phyloP scores from a whole-genome alignment of 2,797 vertebrate genomes.

The Sylvilagus floridanus region DNA sequence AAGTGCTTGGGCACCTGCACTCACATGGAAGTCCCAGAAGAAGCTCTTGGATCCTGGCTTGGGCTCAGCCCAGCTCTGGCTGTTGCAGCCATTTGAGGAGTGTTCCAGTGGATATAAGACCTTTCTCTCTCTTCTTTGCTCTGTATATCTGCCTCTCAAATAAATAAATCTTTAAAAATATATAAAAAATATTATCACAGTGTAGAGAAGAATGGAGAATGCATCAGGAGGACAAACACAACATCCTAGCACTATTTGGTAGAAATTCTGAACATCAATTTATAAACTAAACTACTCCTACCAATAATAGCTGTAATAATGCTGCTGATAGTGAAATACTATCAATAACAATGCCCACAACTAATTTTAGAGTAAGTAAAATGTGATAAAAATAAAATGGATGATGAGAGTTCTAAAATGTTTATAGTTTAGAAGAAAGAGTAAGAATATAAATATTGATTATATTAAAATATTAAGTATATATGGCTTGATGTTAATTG shows the following conservation, averaged over 20 bases:
- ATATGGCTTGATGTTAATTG: neutral
- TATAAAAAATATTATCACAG: neutral
- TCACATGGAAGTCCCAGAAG: too few species aligned
- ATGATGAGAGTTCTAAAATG: neutral
- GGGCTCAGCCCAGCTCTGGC: too few species aligned
- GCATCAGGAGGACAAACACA: neutral
- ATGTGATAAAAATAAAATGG: neutral
- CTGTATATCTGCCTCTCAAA: too few species aligned
- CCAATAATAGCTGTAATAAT: neutral
- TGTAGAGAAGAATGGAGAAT: neutral
- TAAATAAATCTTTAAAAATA: too few species aligned
- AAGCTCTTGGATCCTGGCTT: too few species aligned
- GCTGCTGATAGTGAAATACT: neutral
- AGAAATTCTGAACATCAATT: neutral
- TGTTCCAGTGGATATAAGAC: too few species aligned
- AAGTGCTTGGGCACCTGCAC: too few species aligned
- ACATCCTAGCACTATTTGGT: neutral
- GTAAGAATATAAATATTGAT: neutral
- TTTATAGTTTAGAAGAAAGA: neutral
- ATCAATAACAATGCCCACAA: neutral
- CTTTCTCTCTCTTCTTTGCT: too few species aligned
- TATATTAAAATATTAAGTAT: neutral
- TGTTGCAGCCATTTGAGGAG: too few species aligned
- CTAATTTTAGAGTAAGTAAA: neutral
- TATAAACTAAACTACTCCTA: neutral